Base-by-base conservation (phyloP, 2,888 invertebrate species). In the Idaea dimidiata region DNA sequence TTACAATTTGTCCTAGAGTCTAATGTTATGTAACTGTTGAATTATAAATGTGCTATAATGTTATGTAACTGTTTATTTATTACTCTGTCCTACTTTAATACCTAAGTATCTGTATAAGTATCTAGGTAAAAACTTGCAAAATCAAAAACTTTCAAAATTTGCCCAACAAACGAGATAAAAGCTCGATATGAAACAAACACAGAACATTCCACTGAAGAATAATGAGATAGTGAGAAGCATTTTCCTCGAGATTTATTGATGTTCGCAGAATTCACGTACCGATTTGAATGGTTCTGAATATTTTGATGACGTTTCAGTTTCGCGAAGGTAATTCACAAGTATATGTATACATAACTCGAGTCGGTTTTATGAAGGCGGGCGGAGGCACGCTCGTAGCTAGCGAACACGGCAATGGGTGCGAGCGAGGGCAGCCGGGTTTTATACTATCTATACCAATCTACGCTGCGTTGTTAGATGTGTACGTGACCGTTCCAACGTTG, bases 401-500 rank as follows among this genome's bases (percentile, higher is more conserved):
- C 43, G 43, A 43, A 43, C 14, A 43, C 43, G 43, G 43, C 43
- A 43, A 43, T 43, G 43, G 43, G 43, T 43, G 43, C 43, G 43
- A 14, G 43, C 43, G 43, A 43, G 43, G 43, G 43, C 43, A 14
- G 43, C 43, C 43, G 43, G 43, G 43, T 14, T 8, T 8, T 43
- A 43, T 43, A 43, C 14, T 43, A 43, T 43, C 43, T 43, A 43
- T 14, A 14, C 43, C 14, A 10, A 54, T 6, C 53, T 4, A 58
- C 59, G 31, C 33, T 43, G 7, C 43, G 43, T 43, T 43, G 54
- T 55, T 56, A 58, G 43, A 59, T 74, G 88, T 84, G 78, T 88
- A 89, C 89, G 89, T 89, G 89, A 88, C 86, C 69, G 65, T 57
- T 64, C 72, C 67, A 63, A 80, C 84, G 86, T 83, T 75, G 65